These are phyloP conservation scores for Tauraco hartlaubi DNA, from an alignment of 2,797 vertebrate species.

Conservation along the genomic window DNA sequence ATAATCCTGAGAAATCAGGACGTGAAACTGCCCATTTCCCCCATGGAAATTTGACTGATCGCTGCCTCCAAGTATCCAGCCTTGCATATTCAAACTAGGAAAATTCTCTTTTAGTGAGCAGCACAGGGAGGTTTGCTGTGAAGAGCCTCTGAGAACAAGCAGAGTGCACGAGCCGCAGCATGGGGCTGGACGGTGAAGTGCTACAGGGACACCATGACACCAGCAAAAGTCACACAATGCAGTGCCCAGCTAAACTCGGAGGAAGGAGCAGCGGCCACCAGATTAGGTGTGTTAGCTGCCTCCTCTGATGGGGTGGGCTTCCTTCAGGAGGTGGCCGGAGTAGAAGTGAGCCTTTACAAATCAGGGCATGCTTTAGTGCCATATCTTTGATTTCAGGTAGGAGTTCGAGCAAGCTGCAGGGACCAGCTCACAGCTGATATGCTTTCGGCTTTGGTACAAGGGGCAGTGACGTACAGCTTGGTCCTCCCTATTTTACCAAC, in stretches of 20 bases:
- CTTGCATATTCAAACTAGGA: not conserved
- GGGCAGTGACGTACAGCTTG: not conserved
- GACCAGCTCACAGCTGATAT: not conserved
- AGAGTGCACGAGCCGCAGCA: fast-evolving
- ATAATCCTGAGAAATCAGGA: not conserved
- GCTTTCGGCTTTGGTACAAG: not conserved
- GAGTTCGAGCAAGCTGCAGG: not conserved
- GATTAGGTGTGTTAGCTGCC: not conserved
- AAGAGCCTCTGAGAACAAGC: not conserved
- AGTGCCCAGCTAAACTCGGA: not conserved
- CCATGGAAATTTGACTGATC: not conserved
- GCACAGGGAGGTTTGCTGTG: not conserved
- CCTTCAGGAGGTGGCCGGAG: fast-evolving
- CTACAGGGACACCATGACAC: not conserved
- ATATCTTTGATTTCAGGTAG: not conserved
- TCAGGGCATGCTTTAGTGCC: not conserved
- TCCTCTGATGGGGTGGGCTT: fast-evolving
- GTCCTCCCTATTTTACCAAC: not conserved
- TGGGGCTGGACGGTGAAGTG: not conserved
- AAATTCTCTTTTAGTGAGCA: not conserved
- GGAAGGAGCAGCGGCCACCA: not conserved
- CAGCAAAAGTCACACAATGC: not conserved
- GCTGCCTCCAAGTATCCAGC: fast-evolving
- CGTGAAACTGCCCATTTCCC: not conserved
- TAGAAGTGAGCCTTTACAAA: not conserved